Percentiles rank a stretch among this genome's conserved stretches.
These are phyloP conservation scores for Setophaga kirtlandii DNA, from an alignment of 2,113 vertebrate genomes.

Conservation along the genomic window DNA sequence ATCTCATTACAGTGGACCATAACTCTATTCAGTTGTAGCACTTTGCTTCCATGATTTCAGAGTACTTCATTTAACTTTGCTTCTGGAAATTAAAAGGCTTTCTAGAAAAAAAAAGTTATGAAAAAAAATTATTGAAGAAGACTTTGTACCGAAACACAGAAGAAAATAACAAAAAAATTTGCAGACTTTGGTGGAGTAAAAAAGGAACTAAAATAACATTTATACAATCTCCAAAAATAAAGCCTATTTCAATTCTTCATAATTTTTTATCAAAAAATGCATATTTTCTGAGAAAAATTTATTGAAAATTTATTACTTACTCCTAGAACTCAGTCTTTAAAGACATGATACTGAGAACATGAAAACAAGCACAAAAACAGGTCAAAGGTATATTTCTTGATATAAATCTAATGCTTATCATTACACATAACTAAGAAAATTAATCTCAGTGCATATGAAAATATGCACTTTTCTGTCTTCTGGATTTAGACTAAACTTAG, in stretches of 20 bases:
- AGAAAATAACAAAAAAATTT: not conserved
- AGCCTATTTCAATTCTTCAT: not conserved
- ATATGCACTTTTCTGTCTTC: not conserved
- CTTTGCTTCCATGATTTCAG: not conserved
- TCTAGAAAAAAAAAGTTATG: not conserved
- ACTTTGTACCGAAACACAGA: not conserved
- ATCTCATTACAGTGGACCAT: not conserved
- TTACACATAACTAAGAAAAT: not conserved
- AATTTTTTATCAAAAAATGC: not conserved
- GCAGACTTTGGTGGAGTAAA: not conserved
- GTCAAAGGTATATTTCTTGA: not conserved
- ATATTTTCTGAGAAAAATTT: not conserved
- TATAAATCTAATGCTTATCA: not conserved
- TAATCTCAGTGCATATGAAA: not conserved
- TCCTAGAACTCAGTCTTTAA: not conserved
- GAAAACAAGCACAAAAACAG: not conserved
- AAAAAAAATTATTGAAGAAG: not conserved
- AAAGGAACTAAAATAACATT: not conserved
- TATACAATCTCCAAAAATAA: not conserved
- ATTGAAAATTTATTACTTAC: not conserved
- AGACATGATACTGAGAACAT: not conserved
- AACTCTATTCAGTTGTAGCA: not conserved
- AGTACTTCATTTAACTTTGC: not conserved
- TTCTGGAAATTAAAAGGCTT: not conserved
- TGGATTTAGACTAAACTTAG: not conserved